Evolutionary conservation across 2,888 invertebrate genomes (phyloP).

Genomic region (Tortricodes alternella): DNA sequence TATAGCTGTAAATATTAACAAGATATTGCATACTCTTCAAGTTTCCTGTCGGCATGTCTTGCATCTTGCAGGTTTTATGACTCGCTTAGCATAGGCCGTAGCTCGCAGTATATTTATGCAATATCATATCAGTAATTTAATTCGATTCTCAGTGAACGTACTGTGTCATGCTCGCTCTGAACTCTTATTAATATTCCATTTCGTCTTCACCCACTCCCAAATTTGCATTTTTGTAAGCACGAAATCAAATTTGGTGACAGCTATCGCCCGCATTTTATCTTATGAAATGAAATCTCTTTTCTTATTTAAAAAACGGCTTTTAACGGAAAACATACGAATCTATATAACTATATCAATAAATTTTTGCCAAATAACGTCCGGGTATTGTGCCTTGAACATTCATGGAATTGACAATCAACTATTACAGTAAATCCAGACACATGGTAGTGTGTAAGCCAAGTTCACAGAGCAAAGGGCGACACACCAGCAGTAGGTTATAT

Average conservation of each 20-base stretch:
- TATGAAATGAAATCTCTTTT: background rate
- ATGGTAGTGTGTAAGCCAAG: no score
- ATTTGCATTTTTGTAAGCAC: conserved; percentile 42
- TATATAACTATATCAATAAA: background rate
- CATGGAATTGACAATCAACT: no score
- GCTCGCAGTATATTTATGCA: conserved; percentile 68
- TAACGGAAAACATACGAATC: background rate
- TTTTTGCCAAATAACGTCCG: no score
- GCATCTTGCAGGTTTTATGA: conserved; percentile 29
- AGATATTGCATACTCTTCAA: conserved; percentile 25
- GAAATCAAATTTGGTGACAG: conserved; percentile 37
- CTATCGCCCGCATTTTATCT: conserved; percentile 8
- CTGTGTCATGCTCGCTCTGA: conserved; percentile 68
- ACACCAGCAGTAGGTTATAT: no score
- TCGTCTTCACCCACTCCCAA: conserved; percentile 44
- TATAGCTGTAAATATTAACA: background rate
- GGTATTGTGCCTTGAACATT: no score
- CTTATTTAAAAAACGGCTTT: background rate
- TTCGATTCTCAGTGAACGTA: conserved; percentile 64
- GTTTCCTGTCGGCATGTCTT: conserved; percentile 32
- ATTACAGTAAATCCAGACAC: no score
- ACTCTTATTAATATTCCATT: conserved; percentile 69
- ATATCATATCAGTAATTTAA: no score
- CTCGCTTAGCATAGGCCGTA: conserved; percentile 47
- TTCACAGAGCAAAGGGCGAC: no score